A percentile compares a stretch with the other conserved stretches of the same genome.
phyloP scores from a whole-genome alignment of 1,140 invertebrate genomes.

The Drosophila melanica region DNA sequence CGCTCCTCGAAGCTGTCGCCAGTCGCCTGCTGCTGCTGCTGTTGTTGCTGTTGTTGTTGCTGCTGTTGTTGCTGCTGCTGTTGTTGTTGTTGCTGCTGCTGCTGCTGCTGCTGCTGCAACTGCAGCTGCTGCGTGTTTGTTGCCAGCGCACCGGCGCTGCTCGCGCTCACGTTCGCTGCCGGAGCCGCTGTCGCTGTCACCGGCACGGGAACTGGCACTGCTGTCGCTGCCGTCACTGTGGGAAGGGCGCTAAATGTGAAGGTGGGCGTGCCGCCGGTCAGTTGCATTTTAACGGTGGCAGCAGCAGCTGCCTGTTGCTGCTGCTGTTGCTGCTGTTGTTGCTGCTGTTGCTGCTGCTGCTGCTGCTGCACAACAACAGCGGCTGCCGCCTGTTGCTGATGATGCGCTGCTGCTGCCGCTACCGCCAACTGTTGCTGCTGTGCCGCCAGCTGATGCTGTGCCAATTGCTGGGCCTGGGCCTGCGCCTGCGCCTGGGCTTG shows the following conservation, averaged over 20 bases:
- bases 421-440: slow-evolving; percentile 48
- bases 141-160: slow-evolving; percentile 12
- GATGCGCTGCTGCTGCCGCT: slow-evolving; percentile 44
- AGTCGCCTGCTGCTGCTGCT: not conserved
- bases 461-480: slow-evolving; percentile 37
- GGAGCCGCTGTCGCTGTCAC: slow-evolving; percentile 17
- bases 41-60: not conserved
- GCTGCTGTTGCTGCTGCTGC: slow-evolving; percentile 57
- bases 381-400: slow-evolving; percentile 53
- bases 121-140: not conserved
- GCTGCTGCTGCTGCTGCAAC: slow-evolving; percentile 21
- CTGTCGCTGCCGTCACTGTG: slow-evolving; percentile 53
- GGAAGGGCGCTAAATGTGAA: slow-evolving; percentile 79
- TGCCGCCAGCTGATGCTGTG: slow-evolving; percentile 41
- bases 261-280: slow-evolving; percentile 73
- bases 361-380: slow-evolving; percentile 64
- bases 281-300: slow-evolving; percentile 67
- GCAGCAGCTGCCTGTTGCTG: slow-evolving; percentile 53
- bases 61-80: slow-evolving; percentile 19
- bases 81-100: slow-evolving; percentile 28
- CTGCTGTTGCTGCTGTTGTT: slow-evolving; percentile 58
- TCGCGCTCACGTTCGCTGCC: slow-evolving; percentile 16
- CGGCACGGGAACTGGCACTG: slow-evolving; percentile 20
- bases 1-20: slow-evolving; percentile 78
- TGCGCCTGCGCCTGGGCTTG: slow-evolving; percentile 55